Evolutionary conservation across 2,888 invertebrate species (phyloP).

Genomic region (Lycophotia porphyrea): DNA sequence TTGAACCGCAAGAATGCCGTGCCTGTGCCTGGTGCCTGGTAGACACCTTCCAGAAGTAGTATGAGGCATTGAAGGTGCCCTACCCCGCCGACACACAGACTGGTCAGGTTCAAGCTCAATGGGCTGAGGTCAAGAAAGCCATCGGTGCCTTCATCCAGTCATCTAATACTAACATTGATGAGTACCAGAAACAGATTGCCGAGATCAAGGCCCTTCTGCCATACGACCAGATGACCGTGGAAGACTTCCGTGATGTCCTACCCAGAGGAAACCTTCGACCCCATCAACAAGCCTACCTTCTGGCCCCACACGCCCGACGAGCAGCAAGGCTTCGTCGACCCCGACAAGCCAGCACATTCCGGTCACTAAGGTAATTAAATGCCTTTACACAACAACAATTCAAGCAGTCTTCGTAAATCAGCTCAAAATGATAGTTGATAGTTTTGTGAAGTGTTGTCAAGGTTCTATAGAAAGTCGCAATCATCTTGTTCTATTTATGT

Average conservation of each 20-base stretch:
- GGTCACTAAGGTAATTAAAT: constrained; percentile 74
- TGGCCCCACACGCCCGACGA: constrained; percentile 95
- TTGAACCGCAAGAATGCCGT: constrained; percentile 92
- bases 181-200: constrained; percentile 91
- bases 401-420: constrained; percentile 40
- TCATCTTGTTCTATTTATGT: constrained; percentile 76
- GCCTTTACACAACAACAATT: constrained; percentile 49
- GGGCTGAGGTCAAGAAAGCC: constrained; percentile 90
- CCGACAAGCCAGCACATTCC: constrained; percentile 76
- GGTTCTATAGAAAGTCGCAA: constrained; percentile 57
- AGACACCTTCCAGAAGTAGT: constrained; percentile 96
- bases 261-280: constrained; percentile 94
- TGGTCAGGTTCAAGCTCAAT: constrained; percentile 92
- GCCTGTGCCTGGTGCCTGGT: constrained; percentile 95
- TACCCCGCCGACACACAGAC: constrained; percentile 95
- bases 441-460: constrained; percentile 62
- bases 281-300: constrained; percentile 94
- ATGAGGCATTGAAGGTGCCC: constrained; percentile 94
- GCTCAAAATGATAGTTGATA: constrained; percentile 54
- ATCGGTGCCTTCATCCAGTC: constrained; percentile 91
- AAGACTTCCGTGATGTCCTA: constrained; percentile 95
- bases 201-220: constrained; percentile 93
- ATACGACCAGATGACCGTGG: constrained; percentile 97
- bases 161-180: constrained; percentile 90
- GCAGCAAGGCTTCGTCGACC: constrained; percentile 91